Conservation (phyloP, 2,113 vertebrate species). For the Egretta garzetta region DNA sequence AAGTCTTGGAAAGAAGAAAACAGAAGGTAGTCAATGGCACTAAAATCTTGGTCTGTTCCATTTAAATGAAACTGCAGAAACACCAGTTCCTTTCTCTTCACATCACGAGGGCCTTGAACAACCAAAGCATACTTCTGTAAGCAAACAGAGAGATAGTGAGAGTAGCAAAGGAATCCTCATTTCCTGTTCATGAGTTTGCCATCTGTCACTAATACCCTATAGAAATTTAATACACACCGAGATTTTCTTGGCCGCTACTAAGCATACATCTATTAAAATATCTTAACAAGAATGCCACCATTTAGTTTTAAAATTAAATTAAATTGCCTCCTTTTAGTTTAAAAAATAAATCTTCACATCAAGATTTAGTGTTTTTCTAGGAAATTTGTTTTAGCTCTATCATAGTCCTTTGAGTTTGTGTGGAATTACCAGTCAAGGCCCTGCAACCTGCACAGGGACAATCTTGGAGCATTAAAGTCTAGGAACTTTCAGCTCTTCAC, state of each 20-base stretch:
- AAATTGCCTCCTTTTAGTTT: neutral
- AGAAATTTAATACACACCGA: neutral
- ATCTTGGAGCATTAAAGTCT: neutral
- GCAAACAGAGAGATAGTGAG: neutral
- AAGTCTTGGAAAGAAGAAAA: conserved; percentile 90
- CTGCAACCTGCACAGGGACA: neutral
- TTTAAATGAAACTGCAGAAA: conserved; percentile 96
- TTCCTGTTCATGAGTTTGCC: neutral
- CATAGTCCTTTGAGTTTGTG: neutral
- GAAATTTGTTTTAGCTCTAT: neutral
- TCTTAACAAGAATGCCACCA: neutral
- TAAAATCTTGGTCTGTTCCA: conserved; percentile 91
- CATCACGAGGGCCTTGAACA: conserved; percentile 89
- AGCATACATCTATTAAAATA: neutral
- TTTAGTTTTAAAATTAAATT: neutral
- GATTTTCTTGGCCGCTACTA: neutral
- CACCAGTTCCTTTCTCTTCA: conserved; percentile 89
- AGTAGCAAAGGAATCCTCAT: neutral
- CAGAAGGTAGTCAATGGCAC: conserved; percentile 95
- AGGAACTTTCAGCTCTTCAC: neutral
- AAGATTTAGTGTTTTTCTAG: neutral
- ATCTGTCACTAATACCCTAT: neutral
- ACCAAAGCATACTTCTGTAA: conserved; percentile 87
- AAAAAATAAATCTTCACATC: neutral
- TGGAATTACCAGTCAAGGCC: neutral